Base-by-base conservation (phyloP, 2,113 vertebrate species). In the Otis tarda region DNA sequence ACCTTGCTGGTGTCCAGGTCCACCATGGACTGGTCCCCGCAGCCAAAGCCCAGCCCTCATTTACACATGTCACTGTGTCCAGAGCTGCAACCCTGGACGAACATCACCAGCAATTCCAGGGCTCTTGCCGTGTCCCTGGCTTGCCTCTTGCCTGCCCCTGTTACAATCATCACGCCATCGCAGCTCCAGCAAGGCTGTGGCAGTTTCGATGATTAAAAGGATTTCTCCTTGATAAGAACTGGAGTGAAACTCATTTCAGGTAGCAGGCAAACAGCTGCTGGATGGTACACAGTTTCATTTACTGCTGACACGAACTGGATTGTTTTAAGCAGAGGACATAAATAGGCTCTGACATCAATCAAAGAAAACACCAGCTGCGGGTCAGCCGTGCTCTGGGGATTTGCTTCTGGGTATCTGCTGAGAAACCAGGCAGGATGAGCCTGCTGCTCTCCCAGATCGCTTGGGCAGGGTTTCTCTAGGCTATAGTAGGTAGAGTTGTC, bases 231-330 rank as follows among this genome's bases (percentile, higher is more conserved):
- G 89, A 93, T 94, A 92, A 97, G 92, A 96, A 92, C 81, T 87
- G 77, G 95, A 96, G 94, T 69, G 87, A 93, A 96, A 95, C 94
- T 96, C 94, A 96, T 96, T 97, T 94, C 95, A 94, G 91, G 95
- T 95, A 94, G 94, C 95, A 83, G 94, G 39, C 83, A 81, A 90
- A 31, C 94, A 96, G 94, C 96, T 96, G 96, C 74, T 89, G 95
- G 95, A 94, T 87, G 92, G 88, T 87, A 82, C 96, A 82, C 50
- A 69, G 91, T 94, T 95, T 56, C 92, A 96, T 97, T 97, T 96
- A 74, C 94, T 67, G 87, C 94, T 97, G 96, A 94, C 96, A 95
- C 0, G 8, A 57, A 79, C 89, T 87, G 94, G 94, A 96, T 94
- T 96, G 96, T 96, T 96, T 96, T 96, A 95, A 94, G 95, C 87